Base-by-base conservation (phyloP, 2,888 invertebrate species). In the Pachycephus smyrnensis region DNA sequence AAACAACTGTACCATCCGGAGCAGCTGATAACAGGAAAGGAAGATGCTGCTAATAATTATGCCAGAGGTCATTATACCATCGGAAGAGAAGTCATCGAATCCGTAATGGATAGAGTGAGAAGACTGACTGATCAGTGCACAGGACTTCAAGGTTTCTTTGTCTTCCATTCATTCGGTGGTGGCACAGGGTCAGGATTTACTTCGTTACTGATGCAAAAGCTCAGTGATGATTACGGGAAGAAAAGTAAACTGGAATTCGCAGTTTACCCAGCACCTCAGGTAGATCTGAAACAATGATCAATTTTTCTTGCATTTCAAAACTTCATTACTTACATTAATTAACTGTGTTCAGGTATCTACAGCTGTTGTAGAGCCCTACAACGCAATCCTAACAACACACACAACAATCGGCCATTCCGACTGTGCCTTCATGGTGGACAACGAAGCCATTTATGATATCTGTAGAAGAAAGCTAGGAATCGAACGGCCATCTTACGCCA, bases 371-470 rank as follows among this genome's bases (percentile, higher is more conserved):
- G 98, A 98, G 90, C 98, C 98, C 0, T 98, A 98, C 92, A 98
- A 98, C 91, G 96, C 98, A 0, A 95, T 98, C 77, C 91, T 98
- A 80, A 97, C 98, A 73, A 98, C 98, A 0, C 98, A 98, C 92
- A 96, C 97, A 32, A 98, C 98, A 36, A 94, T 98, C 92, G 91
- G 94, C 82, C 96, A 96, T 89, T 96, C 97, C 0, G 98, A 98
- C 92, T 98, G 98, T 90, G 96, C 97, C 2, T 98, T 98, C 90
- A 97, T 98, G 96, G 97, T 97, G 32, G 98, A 98, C 93, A 98
- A 98, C 88, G 98, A 98, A 90, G 98, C 98, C n/a, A 95, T 98
- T 87, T 97, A 98, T 91, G 97, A 98, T 88, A 98, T 98, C 86
- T 98, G 98, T 92, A 94, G 96, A 79, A 94, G 96, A 81, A 96